Conservation (phyloP, 2,888 invertebrate genomes). For the Teleiodes luculella region DNA sequence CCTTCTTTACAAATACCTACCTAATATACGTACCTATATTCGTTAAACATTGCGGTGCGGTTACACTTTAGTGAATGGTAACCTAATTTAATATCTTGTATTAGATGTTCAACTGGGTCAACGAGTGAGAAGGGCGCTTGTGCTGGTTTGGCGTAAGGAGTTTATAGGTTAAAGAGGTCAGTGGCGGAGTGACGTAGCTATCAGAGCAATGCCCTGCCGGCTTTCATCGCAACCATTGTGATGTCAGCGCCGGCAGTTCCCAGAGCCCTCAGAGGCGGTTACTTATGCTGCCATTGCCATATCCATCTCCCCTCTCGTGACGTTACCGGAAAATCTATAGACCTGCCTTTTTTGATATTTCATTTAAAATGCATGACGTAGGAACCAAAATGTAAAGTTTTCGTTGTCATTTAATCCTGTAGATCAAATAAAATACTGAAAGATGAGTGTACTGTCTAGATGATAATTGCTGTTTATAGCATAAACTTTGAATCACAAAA, state of each 20-base stretch:
- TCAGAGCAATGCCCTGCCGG: conserved; percentile 52
- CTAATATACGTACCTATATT: too few species aligned
- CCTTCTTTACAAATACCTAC: too few species aligned
- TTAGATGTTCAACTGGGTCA: conserved; percentile 41
- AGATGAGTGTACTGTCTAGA: too few species aligned
- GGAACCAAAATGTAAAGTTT: too few species aligned
- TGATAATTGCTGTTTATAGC: too few species aligned
- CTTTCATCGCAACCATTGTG: conserved; percentile 32
- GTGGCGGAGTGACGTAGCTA: conserved; percentile 33
- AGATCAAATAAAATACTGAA: neutral
- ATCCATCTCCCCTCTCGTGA: conserved; percentile 16
- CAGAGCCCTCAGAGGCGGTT: conserved; percentile 21
- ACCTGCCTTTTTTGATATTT: too few species aligned
- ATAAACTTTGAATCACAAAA: too few species aligned
- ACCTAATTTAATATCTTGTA: conserved; percentile 14
- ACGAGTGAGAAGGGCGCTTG: conserved; percentile 32
- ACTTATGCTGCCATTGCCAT: conserved; percentile 7
- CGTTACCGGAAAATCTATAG: neutral
- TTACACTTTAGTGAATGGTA: neutral
- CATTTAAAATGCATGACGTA: too few species aligned
- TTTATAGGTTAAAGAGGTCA: conserved; percentile 16
- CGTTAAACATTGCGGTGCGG: too few species aligned
- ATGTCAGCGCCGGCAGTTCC: conserved; percentile 40
- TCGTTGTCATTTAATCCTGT: neutral
- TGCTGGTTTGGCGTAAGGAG: conserved; percentile 29